A percentile compares a stretch with the other conserved stretches of the same genome.
phyloP scores from a whole-genome alignment of 1,140 invertebrate genomes.

The Drosophila nigrodunni region DNA sequence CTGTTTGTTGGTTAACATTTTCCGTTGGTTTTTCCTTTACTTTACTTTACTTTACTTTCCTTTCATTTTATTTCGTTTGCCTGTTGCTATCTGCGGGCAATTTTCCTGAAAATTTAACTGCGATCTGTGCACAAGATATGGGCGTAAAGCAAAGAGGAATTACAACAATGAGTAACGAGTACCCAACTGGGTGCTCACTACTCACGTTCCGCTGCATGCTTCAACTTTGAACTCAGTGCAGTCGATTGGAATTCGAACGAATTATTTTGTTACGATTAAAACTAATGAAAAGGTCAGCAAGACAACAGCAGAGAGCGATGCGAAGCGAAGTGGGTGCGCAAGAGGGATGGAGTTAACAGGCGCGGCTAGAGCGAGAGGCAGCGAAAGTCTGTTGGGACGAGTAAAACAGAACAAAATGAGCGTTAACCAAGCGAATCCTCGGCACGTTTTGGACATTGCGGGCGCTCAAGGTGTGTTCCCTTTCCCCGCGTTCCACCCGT shows the following conservation, averaged over 20 bases:
- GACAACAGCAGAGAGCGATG: neutral
- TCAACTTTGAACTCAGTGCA: constrained; percentile 66
- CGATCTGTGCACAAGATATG: constrained; percentile 22
- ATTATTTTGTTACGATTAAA: constrained; percentile 68
- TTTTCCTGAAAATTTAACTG: constrained; percentile 24
- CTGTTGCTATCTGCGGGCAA: constrained; percentile 32
- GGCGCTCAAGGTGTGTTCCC: constrained; percentile 56
- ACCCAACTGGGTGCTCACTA: neutral
- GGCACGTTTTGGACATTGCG: constrained; percentile 71
- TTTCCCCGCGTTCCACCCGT: neutral
- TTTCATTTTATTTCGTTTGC: neutral
- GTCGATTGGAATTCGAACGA: constrained; percentile 31
- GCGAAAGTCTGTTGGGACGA: constrained; percentile 2
- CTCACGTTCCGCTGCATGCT: constrained; percentile 43
- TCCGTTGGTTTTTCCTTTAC: neutral
- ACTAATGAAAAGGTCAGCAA: constrained; percentile 65
- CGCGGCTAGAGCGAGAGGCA: constrained; percentile 14
- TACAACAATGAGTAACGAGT: neutral
- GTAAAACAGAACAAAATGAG: constrained; percentile 72
- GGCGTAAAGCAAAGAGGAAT: neutral
- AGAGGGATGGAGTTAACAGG: constrained; percentile 12
- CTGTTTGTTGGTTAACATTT: neutral
- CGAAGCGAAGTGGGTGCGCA: constrained; percentile 23
- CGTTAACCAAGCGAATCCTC: constrained; percentile 82
- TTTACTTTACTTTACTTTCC: neutral